Evolutionary conservation across 2,113 vertebrate genomes (phyloP).

Genomic region (Gymnobelideus leadbeateri): DNA sequence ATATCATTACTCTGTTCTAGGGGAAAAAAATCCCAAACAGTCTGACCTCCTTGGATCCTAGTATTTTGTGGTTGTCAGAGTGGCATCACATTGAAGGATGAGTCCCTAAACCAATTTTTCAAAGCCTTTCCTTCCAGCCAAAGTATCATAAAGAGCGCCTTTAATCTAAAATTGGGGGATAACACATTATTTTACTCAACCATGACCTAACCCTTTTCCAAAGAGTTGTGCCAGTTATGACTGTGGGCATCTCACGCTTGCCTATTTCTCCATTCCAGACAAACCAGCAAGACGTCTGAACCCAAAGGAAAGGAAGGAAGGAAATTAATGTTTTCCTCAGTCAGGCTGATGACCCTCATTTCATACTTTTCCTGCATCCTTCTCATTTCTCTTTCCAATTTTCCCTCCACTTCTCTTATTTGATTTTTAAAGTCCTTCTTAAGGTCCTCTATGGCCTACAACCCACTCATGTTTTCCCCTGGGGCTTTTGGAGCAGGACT

Average conservation of each 20-base stretch:
- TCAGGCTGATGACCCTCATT: no score
- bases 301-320: no score
- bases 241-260: not conserved
- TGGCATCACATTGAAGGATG: slow-evolving; percentile 16
- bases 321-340: no score
- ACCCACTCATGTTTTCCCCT: no score
- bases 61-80: not conserved
- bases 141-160: not conserved
- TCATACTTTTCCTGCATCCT: no score
- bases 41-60: slow-evolving; percentile 25
- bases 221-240: not conserved
- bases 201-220: not conserved
- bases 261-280: not conserved
- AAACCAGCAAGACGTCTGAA: not conserved
- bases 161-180: not conserved
- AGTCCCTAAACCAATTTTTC: slow-evolving; percentile 33
- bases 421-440: no score
- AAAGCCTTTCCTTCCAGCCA: not conserved
- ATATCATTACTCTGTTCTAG: slow-evolving; percentile 22
- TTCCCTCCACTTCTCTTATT: no score
- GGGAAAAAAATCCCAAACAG: slow-evolving; percentile 10
- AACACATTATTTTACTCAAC: not conserved
- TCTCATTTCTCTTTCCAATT: no score
- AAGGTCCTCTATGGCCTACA: no score
- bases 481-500: no score